Evolutionary conservation across 2,888 invertebrate genomes (phyloP), one percentile per base, ranked within the genome.

Genomic region (Habrosyne pyritoides): DNA sequence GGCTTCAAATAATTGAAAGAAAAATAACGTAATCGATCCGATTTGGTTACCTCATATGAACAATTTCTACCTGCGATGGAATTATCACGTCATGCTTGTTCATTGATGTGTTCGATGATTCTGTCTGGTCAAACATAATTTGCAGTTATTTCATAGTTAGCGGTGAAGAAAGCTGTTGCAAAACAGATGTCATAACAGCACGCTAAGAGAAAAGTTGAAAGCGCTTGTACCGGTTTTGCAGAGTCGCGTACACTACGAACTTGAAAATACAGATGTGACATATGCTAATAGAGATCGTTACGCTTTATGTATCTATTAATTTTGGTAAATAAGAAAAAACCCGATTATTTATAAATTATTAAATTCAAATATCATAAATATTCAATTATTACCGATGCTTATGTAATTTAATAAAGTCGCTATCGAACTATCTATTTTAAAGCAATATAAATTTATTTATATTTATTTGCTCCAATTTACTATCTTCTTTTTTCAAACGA

Each of bases 141-240:
- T 50, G 28, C 63, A 70, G 79, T 91, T 89, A 90, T 84, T 82
- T 87, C 89, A 89, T 84, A 80, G 73, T 71, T 71, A 69, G 64
- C 68, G 67, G 81, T 77, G 77, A 86, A 76, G 86, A 86, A 90
- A 91, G 89, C 83, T 64, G 83, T 89, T 90, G 87, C 84, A 79
- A 77, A 79, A 82, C 73, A 74, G 79, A 84, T 88, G 86, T 66
- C 82, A 86, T 90, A 89, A 83, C 76, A 68, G 59, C 57, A 64
- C 71, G 71, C 74, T 47, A 64, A 66, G 69, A 87, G 78, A 86
- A 90, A 90, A 90, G 89, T 90, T 67, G 91, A 91, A 91, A 91
- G 90, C 81, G 76, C 61, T 57, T 14, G 53, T 70, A 86, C 90
- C 85, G 86, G 89, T 89, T 84, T 60, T 47, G 53, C 55, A 62